Evolutionary conservation across 2,113 vertebrate species (phyloP).

Genomic region (Datnioides undecimradiatus): DNA sequence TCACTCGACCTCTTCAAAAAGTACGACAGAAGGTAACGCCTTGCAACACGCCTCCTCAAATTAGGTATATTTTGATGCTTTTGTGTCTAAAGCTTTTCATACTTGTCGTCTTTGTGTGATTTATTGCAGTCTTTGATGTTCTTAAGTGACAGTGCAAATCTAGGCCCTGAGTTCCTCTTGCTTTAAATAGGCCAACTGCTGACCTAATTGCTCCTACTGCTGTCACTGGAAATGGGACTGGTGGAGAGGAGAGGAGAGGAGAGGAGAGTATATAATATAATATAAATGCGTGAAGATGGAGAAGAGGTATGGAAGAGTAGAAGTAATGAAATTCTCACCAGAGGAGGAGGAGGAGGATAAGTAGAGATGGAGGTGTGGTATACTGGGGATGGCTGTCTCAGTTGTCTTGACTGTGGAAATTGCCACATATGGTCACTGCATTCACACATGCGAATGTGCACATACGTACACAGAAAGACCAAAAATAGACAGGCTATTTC

Average conservation of each 20-base stretch:
- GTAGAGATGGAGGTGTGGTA: constrained; percentile 21
- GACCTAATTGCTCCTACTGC: constrained; percentile 78
- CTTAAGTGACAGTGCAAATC: constrained; percentile 53
- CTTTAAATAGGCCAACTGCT: constrained; percentile 78
- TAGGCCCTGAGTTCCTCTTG: constrained; percentile 48
- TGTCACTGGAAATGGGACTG: constrained; percentile 67
- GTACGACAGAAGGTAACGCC: constrained; percentile 19
- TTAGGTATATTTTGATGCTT: background rate
- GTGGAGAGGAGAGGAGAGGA: constrained; percentile 22
- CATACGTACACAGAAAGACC: constrained; percentile 3
- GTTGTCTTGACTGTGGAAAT: constrained; percentile 24
- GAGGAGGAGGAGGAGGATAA: constrained; percentile 6
- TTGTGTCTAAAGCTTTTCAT: constrained; percentile 4
- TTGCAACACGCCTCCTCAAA: constrained; percentile 4
- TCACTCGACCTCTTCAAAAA: constrained; percentile 34
- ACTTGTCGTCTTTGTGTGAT: constrained; percentile 12
- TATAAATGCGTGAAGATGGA: constrained; percentile 18
- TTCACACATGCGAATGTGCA: constrained; percentile 8
- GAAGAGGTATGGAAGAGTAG: constrained; percentile 30
- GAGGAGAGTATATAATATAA: too few relatives aligned
- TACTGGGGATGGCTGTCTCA: constrained; percentile 30
- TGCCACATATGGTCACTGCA: constrained; percentile 13
- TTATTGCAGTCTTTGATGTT: constrained; percentile 55
- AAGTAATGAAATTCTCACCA: constrained; percentile 1
- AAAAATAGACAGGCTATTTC: constrained; percentile 43